These are phyloP conservation scores for Halcyon badia DNA, from an alignment of 2,797 vertebrate species.

Conservation along the genomic window DNA sequence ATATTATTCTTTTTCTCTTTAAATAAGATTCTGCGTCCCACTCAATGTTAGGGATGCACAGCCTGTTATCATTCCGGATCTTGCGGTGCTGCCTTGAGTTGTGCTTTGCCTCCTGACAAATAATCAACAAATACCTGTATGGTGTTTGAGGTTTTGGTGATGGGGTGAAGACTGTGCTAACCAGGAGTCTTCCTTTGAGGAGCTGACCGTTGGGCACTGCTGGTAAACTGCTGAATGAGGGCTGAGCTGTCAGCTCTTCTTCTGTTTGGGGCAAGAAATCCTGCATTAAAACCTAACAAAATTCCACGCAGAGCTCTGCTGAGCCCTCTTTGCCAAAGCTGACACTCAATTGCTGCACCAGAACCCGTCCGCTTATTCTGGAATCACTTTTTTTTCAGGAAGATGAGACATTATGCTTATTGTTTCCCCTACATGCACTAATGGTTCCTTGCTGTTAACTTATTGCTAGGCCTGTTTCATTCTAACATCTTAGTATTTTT, in stretches of 20 bases:
- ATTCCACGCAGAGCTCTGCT: background rate
- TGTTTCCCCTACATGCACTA: constrained; percentile 92
- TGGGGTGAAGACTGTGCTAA: background rate
- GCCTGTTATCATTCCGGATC: background rate
- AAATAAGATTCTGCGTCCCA: background rate
- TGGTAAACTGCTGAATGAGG: background rate
- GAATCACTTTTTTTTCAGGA: constrained; percentile 44
- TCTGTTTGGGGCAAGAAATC: background rate
- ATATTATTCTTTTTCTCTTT: background rate
- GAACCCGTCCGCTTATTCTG: constrained; percentile 26
- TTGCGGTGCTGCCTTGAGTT: background rate
- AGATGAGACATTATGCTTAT: constrained; percentile 93
- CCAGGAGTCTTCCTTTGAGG: background rate
- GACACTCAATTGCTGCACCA: constrained; percentile 76
- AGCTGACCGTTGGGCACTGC: background rate
- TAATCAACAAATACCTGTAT: background rate
- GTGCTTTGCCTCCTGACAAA: background rate
- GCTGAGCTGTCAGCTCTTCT: background rate
- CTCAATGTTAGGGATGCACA: background rate
- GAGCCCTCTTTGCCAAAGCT: constrained; percentile 40
- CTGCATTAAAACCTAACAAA: background rate
- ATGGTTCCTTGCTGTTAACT: constrained; percentile 88
- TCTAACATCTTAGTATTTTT: constrained; percentile 86
- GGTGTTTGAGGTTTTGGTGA: background rate
- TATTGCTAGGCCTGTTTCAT: constrained; percentile 93